Percentiles rank a stretch among this genome's conserved stretches.
phyloP scores from a whole-genome alignment of 1,140 invertebrate species.

The Drosophila hydei region DNA sequence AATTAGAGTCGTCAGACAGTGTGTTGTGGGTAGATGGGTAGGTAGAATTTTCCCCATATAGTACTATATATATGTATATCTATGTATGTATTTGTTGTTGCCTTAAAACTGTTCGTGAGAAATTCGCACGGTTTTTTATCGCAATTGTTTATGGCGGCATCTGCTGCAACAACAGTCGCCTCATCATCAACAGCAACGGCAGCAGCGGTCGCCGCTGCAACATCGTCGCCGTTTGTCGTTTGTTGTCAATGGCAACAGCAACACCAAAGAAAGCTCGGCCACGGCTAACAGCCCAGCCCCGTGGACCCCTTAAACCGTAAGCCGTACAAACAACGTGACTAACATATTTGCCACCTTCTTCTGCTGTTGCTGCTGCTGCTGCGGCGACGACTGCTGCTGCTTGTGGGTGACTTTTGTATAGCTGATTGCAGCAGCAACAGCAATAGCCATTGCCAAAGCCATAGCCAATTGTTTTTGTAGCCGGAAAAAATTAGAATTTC shows the following conservation, averaged over 20 bases:
- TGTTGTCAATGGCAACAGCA: constrained; percentile 76
- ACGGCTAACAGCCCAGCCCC: constrained; percentile 20
- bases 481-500: constrained; percentile 74
- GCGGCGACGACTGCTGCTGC: constrained; percentile 12
- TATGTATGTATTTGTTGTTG: background rate
- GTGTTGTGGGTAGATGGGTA: constrained; percentile 48
- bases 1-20: constrained; percentile 45
- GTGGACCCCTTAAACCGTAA: background rate
- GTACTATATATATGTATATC: constrained; percentile 4
- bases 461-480: constrained; percentile 39
- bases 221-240: constrained; percentile 38
- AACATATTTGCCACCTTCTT: constrained; percentile 81
- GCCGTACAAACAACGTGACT: constrained; percentile 71
- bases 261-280: constrained; percentile 72
- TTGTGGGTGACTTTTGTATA: constrained; percentile 68
- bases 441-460: constrained; percentile 10
- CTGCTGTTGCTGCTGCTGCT: constrained; percentile 19
- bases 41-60: constrained; percentile 15
- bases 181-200: constrained; percentile 28
- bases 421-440: constrained; percentile 53
- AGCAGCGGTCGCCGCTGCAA: constrained; percentile 39
- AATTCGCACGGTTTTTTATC: constrained; percentile 82
- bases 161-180: constrained; percentile 65
- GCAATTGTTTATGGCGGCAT: constrained; percentile 82
- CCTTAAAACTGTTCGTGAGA: constrained; percentile 75